Base-by-base conservation (phyloP, 2,797 vertebrate genomes). In the Gambusia yucatana region DNA sequence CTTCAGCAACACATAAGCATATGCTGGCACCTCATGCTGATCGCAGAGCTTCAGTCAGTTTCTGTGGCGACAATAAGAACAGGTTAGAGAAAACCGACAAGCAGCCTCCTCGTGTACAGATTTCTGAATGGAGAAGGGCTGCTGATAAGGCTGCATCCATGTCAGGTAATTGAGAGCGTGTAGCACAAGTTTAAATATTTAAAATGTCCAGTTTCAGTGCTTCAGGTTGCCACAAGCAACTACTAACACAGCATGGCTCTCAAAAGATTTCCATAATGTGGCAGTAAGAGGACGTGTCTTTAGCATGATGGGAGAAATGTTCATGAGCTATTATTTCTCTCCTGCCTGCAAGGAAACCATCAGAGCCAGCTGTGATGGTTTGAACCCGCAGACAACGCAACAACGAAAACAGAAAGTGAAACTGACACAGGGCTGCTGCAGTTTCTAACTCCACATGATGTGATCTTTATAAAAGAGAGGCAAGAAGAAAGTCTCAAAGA, bases 171-270 rank as follows among this genome's bases (percentile, higher is more conserved):
- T n/a, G 3, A 81, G 75, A 82, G 61, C 0, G 25, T 67, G 69
- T 81, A 61, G 71, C 74, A 73, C 3, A 46, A 13, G 61, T 88
- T 74, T 69, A 57, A 86, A 75, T 84, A 83, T 88, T 90, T 77
- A 41, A 81, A 90, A 87, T 74, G 67, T 43, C 48, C 5, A 2
- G 69, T 39, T 77, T 82, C 8, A 0, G 70, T 0, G n/a, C 80
- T 61, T 79, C 1, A 0, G 77, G 75, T 81, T 75, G 39, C 79
- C 59, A 72, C 67, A 17, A 0, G 47, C 43, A 30, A 79, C 52
- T 55, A 75, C 55, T 85, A 84, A 82, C 75, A 76, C 36, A 2
- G 44, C 48, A 78, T 70, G 50, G 76, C 82, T 84, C 86, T 84
- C 22, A 82, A 89, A 84, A 81, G 75, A 81, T 72, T 71, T 84